These are phyloP conservation scores for Anniella stebbinsi DNA, from an alignment of 2,797 vertebrate genomes.

Conservation along the genomic window DNA sequence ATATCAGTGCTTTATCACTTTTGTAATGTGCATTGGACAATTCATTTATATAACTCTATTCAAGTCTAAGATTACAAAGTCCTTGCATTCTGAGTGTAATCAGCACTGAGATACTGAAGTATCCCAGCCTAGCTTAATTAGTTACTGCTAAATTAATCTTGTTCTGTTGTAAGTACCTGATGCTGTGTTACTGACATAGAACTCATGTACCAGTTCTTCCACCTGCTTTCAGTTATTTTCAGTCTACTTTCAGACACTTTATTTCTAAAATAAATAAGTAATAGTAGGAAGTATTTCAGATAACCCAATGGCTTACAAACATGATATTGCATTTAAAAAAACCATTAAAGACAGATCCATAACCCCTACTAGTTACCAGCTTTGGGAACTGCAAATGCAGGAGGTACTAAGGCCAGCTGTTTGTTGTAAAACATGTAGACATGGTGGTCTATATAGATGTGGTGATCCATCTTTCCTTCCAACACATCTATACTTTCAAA, in stretches of 20 bases:
- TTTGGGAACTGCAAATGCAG: background rate
- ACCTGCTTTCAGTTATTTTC: background rate
- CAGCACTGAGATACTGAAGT: accelerated
- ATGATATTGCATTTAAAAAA: background rate
- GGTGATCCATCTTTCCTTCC: background rate
- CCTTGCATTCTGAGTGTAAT: constrained; percentile 5
- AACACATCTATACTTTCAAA: background rate
- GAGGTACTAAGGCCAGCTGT: background rate
- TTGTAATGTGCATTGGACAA: background rate
- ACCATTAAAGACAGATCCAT: background rate
- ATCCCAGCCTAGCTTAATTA: background rate
- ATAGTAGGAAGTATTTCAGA: background rate
- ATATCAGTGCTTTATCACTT: background rate
- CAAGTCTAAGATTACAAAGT: constrained; percentile 12
- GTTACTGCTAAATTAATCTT: background rate
- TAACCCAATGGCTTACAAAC: background rate
- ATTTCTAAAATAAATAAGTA: background rate
- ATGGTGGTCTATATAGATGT: background rate
- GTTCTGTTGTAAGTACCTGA: background rate
- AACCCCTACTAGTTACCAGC: background rate
- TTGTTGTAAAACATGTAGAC: background rate
- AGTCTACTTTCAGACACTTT: background rate
- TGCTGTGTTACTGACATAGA: background rate
- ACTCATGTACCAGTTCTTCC: background rate
- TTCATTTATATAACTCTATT: background rate